Conservation (phyloP, 2,888 invertebrate species). For the Megamerina dolium region DNA sequence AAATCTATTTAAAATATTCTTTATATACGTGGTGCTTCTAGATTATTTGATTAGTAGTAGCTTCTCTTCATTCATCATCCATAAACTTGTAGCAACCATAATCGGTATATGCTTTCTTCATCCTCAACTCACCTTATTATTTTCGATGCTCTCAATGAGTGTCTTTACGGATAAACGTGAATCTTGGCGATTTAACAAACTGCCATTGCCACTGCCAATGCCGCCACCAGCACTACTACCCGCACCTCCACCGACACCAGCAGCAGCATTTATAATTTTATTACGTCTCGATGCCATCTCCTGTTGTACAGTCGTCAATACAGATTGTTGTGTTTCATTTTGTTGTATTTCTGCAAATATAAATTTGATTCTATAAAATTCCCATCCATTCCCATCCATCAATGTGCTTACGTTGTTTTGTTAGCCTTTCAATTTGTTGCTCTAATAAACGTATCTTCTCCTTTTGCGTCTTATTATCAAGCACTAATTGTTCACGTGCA, state of each 20-base stretch:
- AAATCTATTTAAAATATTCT: too few species aligned
- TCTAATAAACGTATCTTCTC: conserved; percentile 72
- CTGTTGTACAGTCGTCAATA: conserved; percentile 53
- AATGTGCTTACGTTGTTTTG: conserved; percentile 47
- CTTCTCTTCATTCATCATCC: not conserved
- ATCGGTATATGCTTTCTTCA: too few species aligned
- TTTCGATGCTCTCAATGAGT: conserved; percentile 87
- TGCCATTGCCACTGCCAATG: too few species aligned
- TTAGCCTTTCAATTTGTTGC: conserved; percentile 74
- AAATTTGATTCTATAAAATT: too few species aligned
- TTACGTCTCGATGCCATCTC: conserved; percentile 56
- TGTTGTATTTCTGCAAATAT: conserved; percentile 34
- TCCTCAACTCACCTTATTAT: conserved; percentile 60
- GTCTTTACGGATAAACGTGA: conserved; percentile 84
- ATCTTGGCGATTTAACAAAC: conserved; percentile 52
- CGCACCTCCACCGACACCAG: too few species aligned
- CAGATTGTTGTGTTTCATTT: conserved; percentile 52
- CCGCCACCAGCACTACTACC: too few species aligned
- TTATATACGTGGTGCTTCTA: not conserved
- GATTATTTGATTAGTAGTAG: not conserved
- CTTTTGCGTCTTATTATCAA: conserved; percentile 74
- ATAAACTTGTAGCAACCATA: too few species aligned
- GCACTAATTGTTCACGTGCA: conserved; percentile 75
- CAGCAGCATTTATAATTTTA: too few species aligned
- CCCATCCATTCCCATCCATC: too few species aligned